These are phyloP conservation scores for Geothlypis trichas DNA, from an alignment of 2,113 vertebrate species.

Conservation along the genomic window DNA sequence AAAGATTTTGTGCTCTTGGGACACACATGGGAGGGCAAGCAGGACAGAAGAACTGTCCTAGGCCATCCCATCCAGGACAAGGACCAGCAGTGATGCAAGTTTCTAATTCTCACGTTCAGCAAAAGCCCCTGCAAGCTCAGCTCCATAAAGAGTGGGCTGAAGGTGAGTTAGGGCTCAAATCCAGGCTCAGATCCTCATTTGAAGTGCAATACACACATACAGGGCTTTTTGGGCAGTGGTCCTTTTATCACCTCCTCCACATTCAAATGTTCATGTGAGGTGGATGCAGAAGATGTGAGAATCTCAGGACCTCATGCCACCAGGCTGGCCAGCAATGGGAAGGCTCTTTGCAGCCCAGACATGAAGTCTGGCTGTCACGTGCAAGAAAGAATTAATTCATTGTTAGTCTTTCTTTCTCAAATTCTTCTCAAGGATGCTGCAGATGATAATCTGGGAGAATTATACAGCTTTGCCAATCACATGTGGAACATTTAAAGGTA, in stretches of 20 bases:
- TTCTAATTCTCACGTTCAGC: background rate
- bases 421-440: background rate
- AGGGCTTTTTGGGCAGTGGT: background rate
- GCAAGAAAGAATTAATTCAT: background rate
- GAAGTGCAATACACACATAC: background rate
- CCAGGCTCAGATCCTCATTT: background rate
- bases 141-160: background rate
- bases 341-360: background rate
- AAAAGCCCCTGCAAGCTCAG: background rate
- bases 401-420: background rate
- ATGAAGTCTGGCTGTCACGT: background rate
- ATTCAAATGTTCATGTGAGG: rapidly evolving
- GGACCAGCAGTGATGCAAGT: background rate
- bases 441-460: background rate
- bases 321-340: background rate
- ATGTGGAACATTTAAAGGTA: background rate
- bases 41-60: background rate
- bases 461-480: background rate
- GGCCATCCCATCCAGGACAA: background rate
- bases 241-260: background rate
- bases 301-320: background rate
- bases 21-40: background rate
- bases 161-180: background rate
- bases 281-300: background rate
- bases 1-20: background rate